Evolutionary conservation across 2,888 invertebrate genomes (phyloP), one percentile per base, ranked within the genome.

Genomic region (Xylota sylvarum): DNA sequence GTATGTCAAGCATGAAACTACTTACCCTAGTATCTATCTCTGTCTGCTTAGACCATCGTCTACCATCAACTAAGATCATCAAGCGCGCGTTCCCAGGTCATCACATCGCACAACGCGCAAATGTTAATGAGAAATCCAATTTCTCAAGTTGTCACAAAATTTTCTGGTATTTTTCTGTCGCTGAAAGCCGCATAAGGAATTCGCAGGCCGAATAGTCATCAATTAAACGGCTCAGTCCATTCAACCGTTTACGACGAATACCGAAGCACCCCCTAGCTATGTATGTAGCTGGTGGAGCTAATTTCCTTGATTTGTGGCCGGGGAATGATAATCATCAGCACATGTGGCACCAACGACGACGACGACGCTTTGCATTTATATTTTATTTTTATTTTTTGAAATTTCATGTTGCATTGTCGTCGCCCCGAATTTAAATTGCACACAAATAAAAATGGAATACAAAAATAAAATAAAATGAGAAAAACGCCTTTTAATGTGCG

Each of bases 261-360:
- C 35, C 9, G 17, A 10, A 35, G 43, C 64, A 62, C 48, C 67
- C 60, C 46, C 10, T 23, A 52, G 48, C 56, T 32, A 27, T 19
- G 23, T 32, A 27, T 19, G 23, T 35, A 48, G n/a, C 58, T 65
- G 74, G 56, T 81, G 82, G 43, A 78, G 86, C 73, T 86, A 58
- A 82, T 78, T 82, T 86, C 62, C 77, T 86, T 86, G 86, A 86
- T 86, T 86, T 86, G 82, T 77, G 62, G 52, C 82, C 77, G 77
- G 73, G 55, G 82, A 69, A 78, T 82, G 86, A 86, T 86, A 86
- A 86, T 86, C 86, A 86, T 60, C 82, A 86, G 82, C 86, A 86
- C 82, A 86, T 86, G 86, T 82, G 86, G 67, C 52, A 46, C 12
- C 35, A 12, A 58, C 48, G 19, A 30, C 56, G 10, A 64, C 46